Evolutionary conservation across 2,113 vertebrate species (phyloP).

Genomic region (Pongo pygmaeus): DNA sequence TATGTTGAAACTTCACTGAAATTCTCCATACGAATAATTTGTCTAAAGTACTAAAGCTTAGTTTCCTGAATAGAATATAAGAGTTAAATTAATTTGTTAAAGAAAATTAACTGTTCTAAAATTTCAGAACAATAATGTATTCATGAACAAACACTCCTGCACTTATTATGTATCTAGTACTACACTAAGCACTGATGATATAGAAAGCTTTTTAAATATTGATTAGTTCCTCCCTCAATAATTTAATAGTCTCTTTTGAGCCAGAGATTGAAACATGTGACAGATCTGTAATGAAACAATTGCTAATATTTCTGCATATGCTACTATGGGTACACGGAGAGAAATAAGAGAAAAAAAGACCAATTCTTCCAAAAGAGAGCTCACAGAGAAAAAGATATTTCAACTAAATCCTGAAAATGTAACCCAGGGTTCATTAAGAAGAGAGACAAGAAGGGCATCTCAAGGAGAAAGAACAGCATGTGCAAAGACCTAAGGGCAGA

Average conservation of each 20-base stretch:
- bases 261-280: background rate
- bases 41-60: background rate
- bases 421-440: conserved; percentile 1
- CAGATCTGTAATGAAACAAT: conserved; percentile 5
- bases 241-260: background rate
- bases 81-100: background rate
- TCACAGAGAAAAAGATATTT: background rate
- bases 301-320: background rate
- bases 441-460: background rate
- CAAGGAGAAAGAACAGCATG: background rate
- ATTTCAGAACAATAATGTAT: background rate
- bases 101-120: background rate
- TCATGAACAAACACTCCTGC: background rate
- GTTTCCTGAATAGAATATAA: background rate
- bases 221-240: background rate
- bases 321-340: background rate
- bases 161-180: background rate
- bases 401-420: background rate
- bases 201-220: background rate
- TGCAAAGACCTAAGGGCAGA: background rate
- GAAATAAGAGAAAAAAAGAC: background rate
- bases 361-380: background rate
- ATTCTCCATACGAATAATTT: background rate
- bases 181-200: background rate
- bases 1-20: background rate